Percentiles rank a stretch among this genome's conserved stretches.
Evolutionary conservation across 2,888 invertebrate genomes (phyloP).

Genomic region (Linnaemya tessellans): DNA sequence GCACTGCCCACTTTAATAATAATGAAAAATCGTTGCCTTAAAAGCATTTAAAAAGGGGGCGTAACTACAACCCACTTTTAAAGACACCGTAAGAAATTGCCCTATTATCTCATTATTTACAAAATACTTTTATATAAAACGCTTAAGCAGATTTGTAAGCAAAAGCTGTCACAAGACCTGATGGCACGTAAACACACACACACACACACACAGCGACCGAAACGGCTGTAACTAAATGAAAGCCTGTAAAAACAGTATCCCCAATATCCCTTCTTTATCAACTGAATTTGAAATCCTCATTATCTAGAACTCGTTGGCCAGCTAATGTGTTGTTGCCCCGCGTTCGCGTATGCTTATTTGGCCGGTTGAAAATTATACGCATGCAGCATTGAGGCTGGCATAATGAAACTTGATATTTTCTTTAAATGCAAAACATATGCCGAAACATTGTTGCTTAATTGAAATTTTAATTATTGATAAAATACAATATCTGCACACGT

Average conservation of each 20-base stretch:
- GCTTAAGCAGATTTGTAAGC: no score
- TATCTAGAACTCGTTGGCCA: constrained; percentile 3
- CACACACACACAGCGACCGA: no score
- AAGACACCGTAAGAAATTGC: no score
- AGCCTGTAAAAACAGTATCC: not conserved
- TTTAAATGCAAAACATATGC: constrained; percentile 65
- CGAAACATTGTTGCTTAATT: constrained; percentile 65
- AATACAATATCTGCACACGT: constrained; percentile 60
- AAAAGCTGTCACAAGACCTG: no score
- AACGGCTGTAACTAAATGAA: not conserved
- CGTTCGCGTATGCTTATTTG: not conserved
- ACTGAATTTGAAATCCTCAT: not conserved
- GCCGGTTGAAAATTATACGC: constrained; percentile 30
- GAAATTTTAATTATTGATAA: constrained; percentile 68
- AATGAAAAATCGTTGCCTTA: no score
- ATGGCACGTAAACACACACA: no score
- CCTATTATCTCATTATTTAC: no score
- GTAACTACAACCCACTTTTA: no score
- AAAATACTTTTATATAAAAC: no score
- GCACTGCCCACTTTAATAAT: no score
- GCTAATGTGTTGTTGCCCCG: constrained; percentile 1
- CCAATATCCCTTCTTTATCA: not conserved
- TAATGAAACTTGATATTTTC: constrained; percentile 65
- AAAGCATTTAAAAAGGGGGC: no score
- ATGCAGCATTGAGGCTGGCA: constrained; percentile 15